Conservation (phyloP, 2,113 vertebrate species). For the Tachycineta bicolor region DNA sequence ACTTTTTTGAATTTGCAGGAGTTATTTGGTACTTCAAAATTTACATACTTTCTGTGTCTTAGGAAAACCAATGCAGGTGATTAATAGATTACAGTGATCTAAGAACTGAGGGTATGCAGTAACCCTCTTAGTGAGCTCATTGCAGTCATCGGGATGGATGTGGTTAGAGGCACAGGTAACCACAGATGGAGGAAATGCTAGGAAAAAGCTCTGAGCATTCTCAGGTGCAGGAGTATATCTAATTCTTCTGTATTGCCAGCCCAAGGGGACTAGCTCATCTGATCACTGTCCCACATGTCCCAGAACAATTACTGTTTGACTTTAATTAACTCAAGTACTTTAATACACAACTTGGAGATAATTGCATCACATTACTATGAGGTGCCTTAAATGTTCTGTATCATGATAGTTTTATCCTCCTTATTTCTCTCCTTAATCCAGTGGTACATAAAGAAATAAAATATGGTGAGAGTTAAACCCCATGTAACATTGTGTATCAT, state of each 20-base stretch:
- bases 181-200: neutral
- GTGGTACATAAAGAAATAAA: neutral
- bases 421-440: neutral
- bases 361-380: neutral
- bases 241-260: neutral
- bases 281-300: constrained; percentile 23
- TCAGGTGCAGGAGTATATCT: neutral
- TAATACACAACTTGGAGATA: constrained; percentile 2
- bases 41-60: neutral
- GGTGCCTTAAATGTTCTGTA: neutral
- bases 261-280: neutral
- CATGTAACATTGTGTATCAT: neutral
- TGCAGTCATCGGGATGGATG: neutral
- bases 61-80: neutral
- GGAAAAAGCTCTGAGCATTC: neutral
- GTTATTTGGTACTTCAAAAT: neutral
- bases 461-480: neutral
- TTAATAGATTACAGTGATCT: neutral
- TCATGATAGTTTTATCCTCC: neutral
- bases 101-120: neutral
- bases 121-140: neutral
- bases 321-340: constrained; percentile 55
- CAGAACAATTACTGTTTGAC: constrained; percentile 57
- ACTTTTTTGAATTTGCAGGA: neutral
- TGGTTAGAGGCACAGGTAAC: neutral